Evolutionary conservation across 92 coral and sea anemone species (phyloP).

Genomic region (Heliopora coerulea): DNA sequence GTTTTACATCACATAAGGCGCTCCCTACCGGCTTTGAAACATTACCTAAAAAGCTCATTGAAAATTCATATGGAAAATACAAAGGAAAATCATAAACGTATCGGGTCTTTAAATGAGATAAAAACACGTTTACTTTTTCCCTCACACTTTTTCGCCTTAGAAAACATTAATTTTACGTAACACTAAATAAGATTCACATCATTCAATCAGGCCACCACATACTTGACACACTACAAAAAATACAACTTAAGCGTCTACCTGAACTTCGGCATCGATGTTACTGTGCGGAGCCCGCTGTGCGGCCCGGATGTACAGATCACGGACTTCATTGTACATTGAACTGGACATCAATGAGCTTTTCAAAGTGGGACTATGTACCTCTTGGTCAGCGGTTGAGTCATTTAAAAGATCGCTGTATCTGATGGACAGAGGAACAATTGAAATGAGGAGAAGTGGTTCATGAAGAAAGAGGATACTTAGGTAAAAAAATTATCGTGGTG

Average conservation of each 20-base stretch:
- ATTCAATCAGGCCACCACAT: too few species aligned
- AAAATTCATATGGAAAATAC: too few species aligned
- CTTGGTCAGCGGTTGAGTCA: conserved; percentile 46
- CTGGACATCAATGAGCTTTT: conserved; percentile 88
- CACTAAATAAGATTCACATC: too few species aligned
- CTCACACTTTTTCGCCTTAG: too few species aligned
- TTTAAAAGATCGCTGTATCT: conserved; percentile 81
- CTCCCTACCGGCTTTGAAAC: too few species aligned
- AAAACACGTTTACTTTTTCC: too few species aligned
- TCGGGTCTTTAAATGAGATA: too few species aligned
- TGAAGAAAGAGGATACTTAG: not conserved
- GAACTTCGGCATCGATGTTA: conserved; percentile 83
- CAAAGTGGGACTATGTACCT: conserved; percentile 54
- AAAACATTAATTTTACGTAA: too few species aligned
- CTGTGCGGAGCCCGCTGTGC: conserved; percentile 91
- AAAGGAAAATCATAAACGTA: too few species aligned
- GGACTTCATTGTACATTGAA: conserved; percentile 93
- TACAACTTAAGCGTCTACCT: conserved; percentile 61
- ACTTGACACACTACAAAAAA: too few species aligned
- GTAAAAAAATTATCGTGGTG: not conserved
- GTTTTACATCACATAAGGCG: too few species aligned
- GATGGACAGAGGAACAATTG: not conserved
- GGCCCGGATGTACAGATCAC: conserved; percentile 82
- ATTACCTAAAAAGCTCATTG: too few species aligned
- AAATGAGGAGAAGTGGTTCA: not conserved